phyloP scores from a whole-genome alignment of 2,888 invertebrate genomes.

The Leucania comma region DNA sequence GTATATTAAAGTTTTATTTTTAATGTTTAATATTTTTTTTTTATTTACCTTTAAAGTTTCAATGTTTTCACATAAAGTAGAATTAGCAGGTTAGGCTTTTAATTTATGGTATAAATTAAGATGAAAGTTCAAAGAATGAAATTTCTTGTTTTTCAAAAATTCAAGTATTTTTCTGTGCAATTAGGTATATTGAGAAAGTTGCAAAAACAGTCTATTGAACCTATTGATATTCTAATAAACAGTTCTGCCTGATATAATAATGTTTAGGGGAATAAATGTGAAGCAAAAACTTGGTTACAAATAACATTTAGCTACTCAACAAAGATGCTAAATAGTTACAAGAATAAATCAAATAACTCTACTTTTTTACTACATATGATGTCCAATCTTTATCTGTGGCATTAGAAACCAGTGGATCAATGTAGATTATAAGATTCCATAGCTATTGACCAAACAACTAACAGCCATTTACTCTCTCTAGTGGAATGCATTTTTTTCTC shows the following conservation, averaged over 20 bases:
- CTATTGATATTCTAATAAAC: neutral
- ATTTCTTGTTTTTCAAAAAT: neutral
- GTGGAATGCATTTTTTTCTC: slow-evolving; percentile 57
- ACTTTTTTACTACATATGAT: neutral
- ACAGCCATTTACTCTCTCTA: slow-evolving; percentile 54
- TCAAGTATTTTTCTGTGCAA: neutral
- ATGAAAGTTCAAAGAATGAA: too few species aligned
- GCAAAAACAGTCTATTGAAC: neutral
- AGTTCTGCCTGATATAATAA: neutral
- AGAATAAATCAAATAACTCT: slow-evolving; percentile 6
- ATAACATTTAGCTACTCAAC: neutral
- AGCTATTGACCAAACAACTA: slow-evolving; percentile 56
- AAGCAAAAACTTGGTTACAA: neutral
- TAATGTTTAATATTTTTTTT: too few species aligned
- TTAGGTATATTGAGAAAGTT: neutral
- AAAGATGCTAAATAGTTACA: neutral
- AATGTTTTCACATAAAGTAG: too few species aligned
- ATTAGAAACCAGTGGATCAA: slow-evolving; percentile 33
- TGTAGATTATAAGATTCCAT: slow-evolving; percentile 25
- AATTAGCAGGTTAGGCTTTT: too few species aligned
- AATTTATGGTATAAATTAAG: too few species aligned
- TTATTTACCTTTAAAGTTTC: too few species aligned
- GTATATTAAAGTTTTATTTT: too few species aligned
- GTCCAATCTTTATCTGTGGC: slow-evolving; percentile 7
- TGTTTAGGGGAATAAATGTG: neutral